Evolutionary conservation across 2,113 vertebrate species (phyloP).

Genomic region (Oenanthe melanoleuca): DNA sequence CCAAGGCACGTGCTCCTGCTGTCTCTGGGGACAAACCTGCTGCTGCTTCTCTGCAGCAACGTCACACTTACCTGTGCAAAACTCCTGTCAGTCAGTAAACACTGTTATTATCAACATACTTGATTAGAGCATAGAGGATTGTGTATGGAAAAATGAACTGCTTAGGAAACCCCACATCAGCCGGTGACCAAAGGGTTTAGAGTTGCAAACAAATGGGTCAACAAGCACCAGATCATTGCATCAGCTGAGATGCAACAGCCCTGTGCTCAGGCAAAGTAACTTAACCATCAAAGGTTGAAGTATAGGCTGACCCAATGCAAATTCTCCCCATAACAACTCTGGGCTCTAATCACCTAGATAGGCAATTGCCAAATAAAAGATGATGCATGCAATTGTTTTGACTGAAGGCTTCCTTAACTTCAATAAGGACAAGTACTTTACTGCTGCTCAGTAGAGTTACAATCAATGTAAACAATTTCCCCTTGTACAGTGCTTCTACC

Average conservation of each 20-base stretch:
- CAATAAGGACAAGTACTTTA: neutral
- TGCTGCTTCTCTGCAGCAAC: neutral
- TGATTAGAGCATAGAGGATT: neutral
- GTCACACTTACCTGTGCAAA: neutral
- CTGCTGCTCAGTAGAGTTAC: neutral
- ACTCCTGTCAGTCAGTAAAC: neutral
- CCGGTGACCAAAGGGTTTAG: neutral
- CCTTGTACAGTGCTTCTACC: neutral
- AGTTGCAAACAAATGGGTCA: neutral
- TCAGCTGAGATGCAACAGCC: neutral
- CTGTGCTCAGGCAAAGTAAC: neutral
- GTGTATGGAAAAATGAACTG: neutral
- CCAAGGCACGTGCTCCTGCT: conserved; percentile 68
- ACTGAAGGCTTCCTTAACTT: neutral
- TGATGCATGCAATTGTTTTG: neutral
- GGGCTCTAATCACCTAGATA: neutral
- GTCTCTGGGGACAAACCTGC: neutral
- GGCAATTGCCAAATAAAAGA: neutral
- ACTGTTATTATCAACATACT: neutral
- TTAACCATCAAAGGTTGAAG: neutral
- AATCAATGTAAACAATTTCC: neutral
- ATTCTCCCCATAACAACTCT: neutral
- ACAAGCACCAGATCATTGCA: neutral
- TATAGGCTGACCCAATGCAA: neutral
- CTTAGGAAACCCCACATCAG: neutral